These are phyloP conservation scores for Acridotheres tristis DNA, from an alignment of 2,797 vertebrate genomes.

Conservation along the genomic window DNA sequence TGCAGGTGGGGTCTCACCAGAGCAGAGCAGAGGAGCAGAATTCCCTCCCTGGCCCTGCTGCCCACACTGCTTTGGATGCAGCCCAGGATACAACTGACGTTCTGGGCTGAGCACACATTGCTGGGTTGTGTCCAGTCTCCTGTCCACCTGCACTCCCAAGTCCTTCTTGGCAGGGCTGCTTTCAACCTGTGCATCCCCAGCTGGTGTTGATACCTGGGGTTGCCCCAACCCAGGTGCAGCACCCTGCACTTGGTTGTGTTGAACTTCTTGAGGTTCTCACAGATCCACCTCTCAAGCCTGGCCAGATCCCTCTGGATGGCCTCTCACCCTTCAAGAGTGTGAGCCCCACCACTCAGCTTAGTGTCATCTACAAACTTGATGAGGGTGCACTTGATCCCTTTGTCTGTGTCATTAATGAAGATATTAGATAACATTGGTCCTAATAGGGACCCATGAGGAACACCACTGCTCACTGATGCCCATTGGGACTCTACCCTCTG, in stretches of 20 bases:
- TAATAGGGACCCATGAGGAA: fast-evolving
- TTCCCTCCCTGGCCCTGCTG: background rate
- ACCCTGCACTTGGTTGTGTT: background rate
- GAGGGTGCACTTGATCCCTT: background rate
- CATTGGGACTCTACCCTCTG: background rate
- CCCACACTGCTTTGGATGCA: background rate
- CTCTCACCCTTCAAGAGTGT: background rate
- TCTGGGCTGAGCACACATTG: background rate
- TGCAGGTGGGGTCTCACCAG: background rate
- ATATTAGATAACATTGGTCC: background rate
- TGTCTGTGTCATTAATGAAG: background rate
- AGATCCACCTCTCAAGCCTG: background rate
- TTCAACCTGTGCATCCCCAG: background rate
- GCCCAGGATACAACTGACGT: background rate
- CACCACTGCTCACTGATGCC: background rate
- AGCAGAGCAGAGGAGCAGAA: background rate
- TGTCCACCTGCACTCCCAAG: background rate
- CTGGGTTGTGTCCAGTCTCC: background rate
- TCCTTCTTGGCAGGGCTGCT: background rate
- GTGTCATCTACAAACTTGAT: background rate
- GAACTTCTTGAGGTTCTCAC: background rate
- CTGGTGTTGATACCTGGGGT: fast-evolving
- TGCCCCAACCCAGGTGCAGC: background rate
- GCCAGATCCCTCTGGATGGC: background rate
- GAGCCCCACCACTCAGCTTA: background rate